These are phyloP conservation scores for Synanthedon vespiformis DNA, from an alignment of 2,888 invertebrate genomes.

Conservation along the genomic window DNA sequence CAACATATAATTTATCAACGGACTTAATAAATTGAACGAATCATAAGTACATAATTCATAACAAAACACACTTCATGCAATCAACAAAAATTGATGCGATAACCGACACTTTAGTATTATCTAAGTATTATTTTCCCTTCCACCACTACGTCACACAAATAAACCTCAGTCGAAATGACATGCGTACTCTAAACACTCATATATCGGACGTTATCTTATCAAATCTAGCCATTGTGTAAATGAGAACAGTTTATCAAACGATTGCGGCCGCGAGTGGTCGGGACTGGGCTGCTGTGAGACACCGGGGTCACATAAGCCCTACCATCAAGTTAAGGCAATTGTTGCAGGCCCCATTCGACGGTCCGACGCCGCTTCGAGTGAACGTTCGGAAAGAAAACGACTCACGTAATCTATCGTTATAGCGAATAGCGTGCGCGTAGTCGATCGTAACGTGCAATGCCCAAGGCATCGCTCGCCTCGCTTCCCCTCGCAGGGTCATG, in stretches of 20 bases:
- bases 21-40: too few species aligned
- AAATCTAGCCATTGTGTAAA: slow-evolving; percentile 58
- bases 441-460: slow-evolving; percentile 63
- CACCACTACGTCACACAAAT: slow-evolving; percentile 41
- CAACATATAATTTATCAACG: too few species aligned
- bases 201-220: slow-evolving; percentile 49
- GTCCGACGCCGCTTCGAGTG: slow-evolving; percentile 54
- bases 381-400: slow-evolving; percentile 54
- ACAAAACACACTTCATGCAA: not conserved
- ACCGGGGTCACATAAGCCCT: slow-evolving; percentile 32
- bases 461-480: slow-evolving; percentile 47
- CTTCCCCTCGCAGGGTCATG: slow-evolving; percentile 56
- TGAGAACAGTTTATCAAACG: slow-evolving; percentile 51
- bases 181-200: slow-evolving; percentile 45
- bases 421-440: slow-evolving; percentile 64
- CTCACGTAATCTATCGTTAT: slow-evolving; percentile 58
- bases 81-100: not conserved
- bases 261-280: slow-evolving; percentile 23
- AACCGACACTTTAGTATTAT: slow-evolving; percentile 20
- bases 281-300: slow-evolving; percentile 40
- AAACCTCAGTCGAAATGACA: slow-evolving; percentile 55
- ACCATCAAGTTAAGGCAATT: slow-evolving; percentile 29
- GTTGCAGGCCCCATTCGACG: slow-evolving; percentile 53
- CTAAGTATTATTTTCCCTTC: slow-evolving; percentile 12
- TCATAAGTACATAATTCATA: too few species aligned